These are phyloP conservation scores for Caenorhabditis sp. DNA, from an alignment of 2,888 invertebrate genomes.

Conservation along the genomic window DNA sequence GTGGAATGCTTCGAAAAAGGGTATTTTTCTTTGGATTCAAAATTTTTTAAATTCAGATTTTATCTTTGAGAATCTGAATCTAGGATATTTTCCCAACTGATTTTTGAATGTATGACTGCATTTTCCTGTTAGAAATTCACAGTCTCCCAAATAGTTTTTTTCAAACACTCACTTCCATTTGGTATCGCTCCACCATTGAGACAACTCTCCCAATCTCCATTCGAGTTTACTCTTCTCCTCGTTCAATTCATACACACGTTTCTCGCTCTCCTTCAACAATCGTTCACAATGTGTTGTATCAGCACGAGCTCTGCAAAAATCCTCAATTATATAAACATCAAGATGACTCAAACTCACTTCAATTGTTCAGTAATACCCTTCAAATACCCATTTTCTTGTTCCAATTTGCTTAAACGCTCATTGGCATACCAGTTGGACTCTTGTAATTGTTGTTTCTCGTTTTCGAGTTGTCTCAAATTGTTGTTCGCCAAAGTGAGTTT, in stretches of 20 bases:
- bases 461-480: slow-evolving; percentile 34
- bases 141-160: too few relatives aligned
- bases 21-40: too few relatives aligned
- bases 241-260: slow-evolving; percentile 46
- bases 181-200: slow-evolving; percentile 62
- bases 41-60: neutral
- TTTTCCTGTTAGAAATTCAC: too few relatives aligned
- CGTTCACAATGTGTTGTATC: slow-evolving; percentile 37
- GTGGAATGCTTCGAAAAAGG: too few relatives aligned
- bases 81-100: too few relatives aligned
- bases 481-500: slow-evolving; percentile 41
- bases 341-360: slow-evolving; percentile 25
- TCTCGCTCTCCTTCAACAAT: slow-evolving; percentile 48
- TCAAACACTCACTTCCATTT: slow-evolving; percentile 62
- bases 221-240: slow-evolving; percentile 60
- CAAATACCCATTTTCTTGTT: slow-evolving; percentile 49
- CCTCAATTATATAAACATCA: neutral
- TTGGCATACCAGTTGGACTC: slow-evolving; percentile 48
- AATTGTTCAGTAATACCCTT: slow-evolving; percentile 50
- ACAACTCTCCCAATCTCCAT: slow-evolving; percentile 58
- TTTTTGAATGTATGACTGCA: too few relatives aligned
- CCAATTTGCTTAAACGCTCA: slow-evolving; percentile 46
- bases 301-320: slow-evolving; percentile 32
- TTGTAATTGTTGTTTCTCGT: slow-evolving; percentile 49
- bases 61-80: too few relatives aligned